Percentiles rank a stretch among this genome's conserved stretches.
phyloP scores from a whole-genome alignment of 2,888 invertebrate species.

The Cryptus armator region DNA sequence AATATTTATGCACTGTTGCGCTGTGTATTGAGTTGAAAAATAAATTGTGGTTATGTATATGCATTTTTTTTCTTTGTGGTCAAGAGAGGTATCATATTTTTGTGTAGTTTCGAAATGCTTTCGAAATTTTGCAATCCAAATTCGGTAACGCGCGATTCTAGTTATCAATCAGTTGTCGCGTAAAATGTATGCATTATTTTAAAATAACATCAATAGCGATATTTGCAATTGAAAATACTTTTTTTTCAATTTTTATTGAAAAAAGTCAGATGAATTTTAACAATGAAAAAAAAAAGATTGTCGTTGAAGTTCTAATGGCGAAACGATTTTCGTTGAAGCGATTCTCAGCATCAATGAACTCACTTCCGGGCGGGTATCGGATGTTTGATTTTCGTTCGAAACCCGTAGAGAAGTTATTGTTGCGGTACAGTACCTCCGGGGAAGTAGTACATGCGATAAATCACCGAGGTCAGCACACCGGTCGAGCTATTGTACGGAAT shows the following conservation, averaged over 20 bases:
- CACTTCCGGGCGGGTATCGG: slow-evolving; percentile 16
- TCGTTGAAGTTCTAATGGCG: background rate
- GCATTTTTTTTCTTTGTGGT: too few species aligned
- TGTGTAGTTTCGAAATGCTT: too few species aligned
- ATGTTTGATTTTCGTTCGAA: slow-evolving; percentile 28
- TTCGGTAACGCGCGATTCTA: too few species aligned
- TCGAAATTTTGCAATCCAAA: too few species aligned
- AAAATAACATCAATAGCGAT: too few species aligned
- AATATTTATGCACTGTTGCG: too few species aligned
- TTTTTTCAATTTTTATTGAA: background rate
- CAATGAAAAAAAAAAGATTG: background rate
- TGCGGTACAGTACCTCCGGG: background rate
- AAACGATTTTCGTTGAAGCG: background rate
- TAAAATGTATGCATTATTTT: too few species aligned
- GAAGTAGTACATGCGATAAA: slow-evolving; percentile 35
- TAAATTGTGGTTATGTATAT: too few species aligned
- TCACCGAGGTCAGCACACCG: slow-evolving; percentile 29
- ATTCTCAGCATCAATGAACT: slow-evolving; percentile 1
- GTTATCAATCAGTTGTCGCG: too few species aligned
- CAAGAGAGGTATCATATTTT: too few species aligned
- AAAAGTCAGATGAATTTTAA: too few species aligned
- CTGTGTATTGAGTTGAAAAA: too few species aligned
- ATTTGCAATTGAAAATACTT: background rate
- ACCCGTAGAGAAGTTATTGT: slow-evolving; percentile 8
- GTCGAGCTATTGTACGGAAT: slow-evolving; percentile 37